Percentiles rank a stretch among this genome's conserved stretches.
These are phyloP conservation scores for Neolamprologus tretocephalus DNA, from an alignment of 2,113 vertebrate genomes.

Conservation along the genomic window DNA sequence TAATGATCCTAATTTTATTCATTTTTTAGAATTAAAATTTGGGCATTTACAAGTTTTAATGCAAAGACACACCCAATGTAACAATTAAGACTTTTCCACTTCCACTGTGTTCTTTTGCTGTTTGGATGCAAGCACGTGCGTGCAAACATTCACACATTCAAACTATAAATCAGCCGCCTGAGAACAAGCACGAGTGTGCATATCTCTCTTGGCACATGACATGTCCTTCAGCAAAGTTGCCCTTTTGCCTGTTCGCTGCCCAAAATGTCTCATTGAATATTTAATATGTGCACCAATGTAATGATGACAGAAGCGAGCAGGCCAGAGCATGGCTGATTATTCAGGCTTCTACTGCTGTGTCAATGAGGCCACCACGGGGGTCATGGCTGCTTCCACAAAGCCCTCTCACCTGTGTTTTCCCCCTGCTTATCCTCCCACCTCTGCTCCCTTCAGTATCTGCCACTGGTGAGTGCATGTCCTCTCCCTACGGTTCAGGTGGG, in stretches of 20 bases:
- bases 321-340: constrained; percentile 39
- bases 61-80: not conserved
- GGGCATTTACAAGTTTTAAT: not conserved
- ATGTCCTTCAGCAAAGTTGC: constrained; percentile 9
- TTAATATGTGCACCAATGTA: constrained; percentile 39
- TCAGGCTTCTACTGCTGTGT: constrained; percentile 31
- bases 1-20: not conserved
- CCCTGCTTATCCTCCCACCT: not conserved
- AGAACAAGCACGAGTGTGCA: not conserved
- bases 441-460: not conserved
- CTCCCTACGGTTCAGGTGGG: not conserved
- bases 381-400: not conserved
- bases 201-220: constrained; percentile 2
- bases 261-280: constrained; percentile 64
- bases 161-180: not conserved
- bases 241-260: constrained; percentile 37
- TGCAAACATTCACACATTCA: not conserved
- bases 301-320: constrained; percentile 28
- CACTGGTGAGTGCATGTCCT: not conserved
- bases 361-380: constrained; percentile 7
- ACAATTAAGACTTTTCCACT: not conserved
- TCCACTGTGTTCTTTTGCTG: not conserved
- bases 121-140: not conserved
- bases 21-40: not conserved
- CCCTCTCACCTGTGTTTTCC: constrained; percentile 4